phyloP scores from a whole-genome alignment of 2,888 invertebrate genomes.

The Eupithecia tripunctaria region DNA sequence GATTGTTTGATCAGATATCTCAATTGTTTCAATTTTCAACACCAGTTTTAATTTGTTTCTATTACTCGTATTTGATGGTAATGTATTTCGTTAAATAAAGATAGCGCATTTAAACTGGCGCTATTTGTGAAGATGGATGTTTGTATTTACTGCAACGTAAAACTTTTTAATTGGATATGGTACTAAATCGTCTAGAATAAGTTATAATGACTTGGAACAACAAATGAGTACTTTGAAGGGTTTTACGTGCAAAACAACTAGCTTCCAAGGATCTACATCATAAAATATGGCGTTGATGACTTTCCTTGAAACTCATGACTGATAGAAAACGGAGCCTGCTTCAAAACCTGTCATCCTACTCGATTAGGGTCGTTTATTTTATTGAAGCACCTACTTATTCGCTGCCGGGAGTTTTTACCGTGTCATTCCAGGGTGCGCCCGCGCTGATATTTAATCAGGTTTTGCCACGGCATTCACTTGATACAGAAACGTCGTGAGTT shows the following conservation, averaged over 20 bases:
- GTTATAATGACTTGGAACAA: not conserved
- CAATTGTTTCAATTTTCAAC: too few species aligned
- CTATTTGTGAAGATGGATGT: not conserved
- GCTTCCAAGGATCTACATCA: not conserved
- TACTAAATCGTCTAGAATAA: not conserved
- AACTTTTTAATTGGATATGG: not conserved
- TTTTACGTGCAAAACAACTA: not conserved
- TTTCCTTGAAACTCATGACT: not conserved
- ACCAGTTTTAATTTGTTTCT: too few species aligned
- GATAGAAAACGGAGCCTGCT: not conserved
- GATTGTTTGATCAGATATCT: too few species aligned
- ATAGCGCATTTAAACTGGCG: not conserved
- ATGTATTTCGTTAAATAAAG: not conserved
- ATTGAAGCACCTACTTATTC: constrained; percentile 71
- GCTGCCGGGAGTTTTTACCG: constrained; percentile 62
- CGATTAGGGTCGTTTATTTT: constrained; percentile 74
- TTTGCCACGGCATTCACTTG: constrained; percentile 54
- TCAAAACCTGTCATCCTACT: constrained; percentile 15
- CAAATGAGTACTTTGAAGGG: not conserved
- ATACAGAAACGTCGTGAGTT: constrained; percentile 52
- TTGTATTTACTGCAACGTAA: not conserved
- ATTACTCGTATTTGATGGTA: too few species aligned
- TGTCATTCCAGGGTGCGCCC: constrained; percentile 53
- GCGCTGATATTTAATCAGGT: constrained; percentile 57
- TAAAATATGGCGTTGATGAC: not conserved